Evolutionary conservation across 1,140 invertebrate genomes (phyloP).

Genomic region (Apis florea): DNA sequence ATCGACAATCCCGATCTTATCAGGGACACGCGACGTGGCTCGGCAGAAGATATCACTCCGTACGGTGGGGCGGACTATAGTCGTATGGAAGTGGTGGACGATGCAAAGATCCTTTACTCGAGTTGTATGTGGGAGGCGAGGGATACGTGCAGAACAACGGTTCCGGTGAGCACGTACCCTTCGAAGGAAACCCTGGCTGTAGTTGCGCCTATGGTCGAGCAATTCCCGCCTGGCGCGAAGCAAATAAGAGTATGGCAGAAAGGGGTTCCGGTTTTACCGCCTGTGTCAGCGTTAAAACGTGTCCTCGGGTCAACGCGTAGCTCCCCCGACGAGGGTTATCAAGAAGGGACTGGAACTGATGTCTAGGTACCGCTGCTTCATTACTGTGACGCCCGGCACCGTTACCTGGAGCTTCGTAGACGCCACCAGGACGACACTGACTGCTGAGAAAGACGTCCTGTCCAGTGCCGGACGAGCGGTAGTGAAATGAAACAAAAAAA

Average conservation of each 20-base stretch:
- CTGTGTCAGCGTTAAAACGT: slow-evolving; percentile 89
- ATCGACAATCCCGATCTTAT: slow-evolving; percentile 92
- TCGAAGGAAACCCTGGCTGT: slow-evolving; percentile 89
- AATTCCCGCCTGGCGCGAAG: slow-evolving; percentile 83
- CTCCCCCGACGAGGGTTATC: slow-evolving; percentile 94
- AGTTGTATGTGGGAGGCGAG: slow-evolving; percentile 80
- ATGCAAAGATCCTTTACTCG: slow-evolving; percentile 88
- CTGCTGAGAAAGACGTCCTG: slow-evolving; percentile 62
- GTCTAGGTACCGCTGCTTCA: slow-evolving; percentile 84
- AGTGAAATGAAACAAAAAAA: slow-evolving; percentile 60
- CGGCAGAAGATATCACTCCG: slow-evolving; percentile 69
- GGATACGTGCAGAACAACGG: slow-evolving; percentile 78
- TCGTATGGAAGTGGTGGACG: slow-evolving; percentile 84
- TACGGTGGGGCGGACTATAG: slow-evolving; percentile 64
- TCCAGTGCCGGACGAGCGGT: slow-evolving; percentile 66
- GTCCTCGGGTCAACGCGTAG: slow-evolving; percentile 88
- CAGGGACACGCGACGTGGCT: slow-evolving; percentile 84
- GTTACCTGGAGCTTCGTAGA: slow-evolving; percentile 72
- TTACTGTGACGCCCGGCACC: slow-evolving; percentile 74
- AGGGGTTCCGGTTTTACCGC: slow-evolving; percentile 89
- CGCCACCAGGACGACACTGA: slow-evolving; percentile 71
- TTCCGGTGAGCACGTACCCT: slow-evolving; percentile 82
- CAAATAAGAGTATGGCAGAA: slow-evolving; percentile 92
- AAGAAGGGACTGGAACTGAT: slow-evolving; percentile 94
- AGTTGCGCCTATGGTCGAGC: slow-evolving; percentile 70